Evolutionary conservation across 2,888 invertebrate genomes (phyloP).

Genomic region (Lacanobia wlatinum): DNA sequence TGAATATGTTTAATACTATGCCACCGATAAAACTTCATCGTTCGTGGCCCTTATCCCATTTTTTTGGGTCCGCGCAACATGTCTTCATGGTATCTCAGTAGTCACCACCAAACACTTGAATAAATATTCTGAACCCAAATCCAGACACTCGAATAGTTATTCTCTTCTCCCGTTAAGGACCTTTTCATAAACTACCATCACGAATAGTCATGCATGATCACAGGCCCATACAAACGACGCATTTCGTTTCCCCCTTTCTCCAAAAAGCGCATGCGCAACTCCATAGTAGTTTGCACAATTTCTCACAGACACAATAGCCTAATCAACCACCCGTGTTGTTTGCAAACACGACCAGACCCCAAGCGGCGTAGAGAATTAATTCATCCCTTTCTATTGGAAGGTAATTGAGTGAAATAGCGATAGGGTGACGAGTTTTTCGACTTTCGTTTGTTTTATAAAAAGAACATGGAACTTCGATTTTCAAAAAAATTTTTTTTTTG

Average conservation of each 20-base stretch:
- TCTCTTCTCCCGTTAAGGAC: neutral
- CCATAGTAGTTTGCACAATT: slow-evolving; percentile 52
- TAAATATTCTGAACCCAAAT: neutral
- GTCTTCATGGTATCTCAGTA: neutral
- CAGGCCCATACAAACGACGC: slow-evolving; percentile 17
- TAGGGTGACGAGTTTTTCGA: slow-evolving; percentile 15
- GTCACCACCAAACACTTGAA: no score
- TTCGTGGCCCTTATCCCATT: neutral
- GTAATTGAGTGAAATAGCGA: slow-evolving; percentile 48
- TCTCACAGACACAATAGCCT: slow-evolving; percentile 77
- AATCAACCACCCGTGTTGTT: slow-evolving; percentile 87
- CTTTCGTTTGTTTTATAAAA: slow-evolving; percentile 17
- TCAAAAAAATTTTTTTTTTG: neutral
- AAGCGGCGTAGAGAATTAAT: slow-evolving; percentile 72
- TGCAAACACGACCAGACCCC: slow-evolving; percentile 78
- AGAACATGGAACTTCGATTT: neutral
- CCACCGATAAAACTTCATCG: neutral
- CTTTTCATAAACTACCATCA: neutral
- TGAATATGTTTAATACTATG: neutral
- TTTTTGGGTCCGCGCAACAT: no score
- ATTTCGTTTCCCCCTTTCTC: slow-evolving; percentile 38
- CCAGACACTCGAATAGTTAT: neutral
- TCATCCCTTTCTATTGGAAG: slow-evolving; percentile 56
- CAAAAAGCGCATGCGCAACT: slow-evolving; percentile 51
- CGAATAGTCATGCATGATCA: slow-evolving; percentile 37